Conservation (phyloP, 2,113 vertebrate species). For the Myanophis thanlyinensis region DNA sequence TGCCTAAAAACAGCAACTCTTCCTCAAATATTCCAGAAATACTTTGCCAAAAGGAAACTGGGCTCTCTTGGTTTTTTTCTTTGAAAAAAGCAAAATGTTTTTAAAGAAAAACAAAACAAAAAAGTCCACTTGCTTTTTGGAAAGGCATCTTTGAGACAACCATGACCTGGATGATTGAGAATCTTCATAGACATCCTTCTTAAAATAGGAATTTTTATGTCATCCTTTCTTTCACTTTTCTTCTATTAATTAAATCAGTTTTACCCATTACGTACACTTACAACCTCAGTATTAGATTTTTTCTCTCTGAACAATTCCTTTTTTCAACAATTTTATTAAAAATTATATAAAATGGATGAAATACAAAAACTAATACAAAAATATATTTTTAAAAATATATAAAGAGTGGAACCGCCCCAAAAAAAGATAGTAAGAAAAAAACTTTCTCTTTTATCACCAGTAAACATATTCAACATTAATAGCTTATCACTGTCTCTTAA, state of each 20-base stretch:
- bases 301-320: too few species aligned
- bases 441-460: neutral
- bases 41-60: neutral
- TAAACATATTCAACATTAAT: neutral
- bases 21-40: neutral
- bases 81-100: neutral
- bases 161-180: neutral
- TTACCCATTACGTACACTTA: neutral
- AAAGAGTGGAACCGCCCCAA: neutral
- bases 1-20: neutral
- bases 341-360: neutral
- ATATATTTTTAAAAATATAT: neutral
- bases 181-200: neutral
- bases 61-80: neutral
- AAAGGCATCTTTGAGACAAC: neutral
- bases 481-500: neutral
- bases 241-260: neutral
- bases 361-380: neutral
- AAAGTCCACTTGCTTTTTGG: neutral
- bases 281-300: neutral
- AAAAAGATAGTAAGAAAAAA: neutral
- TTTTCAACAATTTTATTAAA: neutral
- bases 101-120: neutral
- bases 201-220: neutral
- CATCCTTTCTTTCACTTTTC: neutral